These are phyloP conservation scores for Chloroclysta siterata DNA, from an alignment of 2,888 invertebrate species.

Conservation along the genomic window DNA sequence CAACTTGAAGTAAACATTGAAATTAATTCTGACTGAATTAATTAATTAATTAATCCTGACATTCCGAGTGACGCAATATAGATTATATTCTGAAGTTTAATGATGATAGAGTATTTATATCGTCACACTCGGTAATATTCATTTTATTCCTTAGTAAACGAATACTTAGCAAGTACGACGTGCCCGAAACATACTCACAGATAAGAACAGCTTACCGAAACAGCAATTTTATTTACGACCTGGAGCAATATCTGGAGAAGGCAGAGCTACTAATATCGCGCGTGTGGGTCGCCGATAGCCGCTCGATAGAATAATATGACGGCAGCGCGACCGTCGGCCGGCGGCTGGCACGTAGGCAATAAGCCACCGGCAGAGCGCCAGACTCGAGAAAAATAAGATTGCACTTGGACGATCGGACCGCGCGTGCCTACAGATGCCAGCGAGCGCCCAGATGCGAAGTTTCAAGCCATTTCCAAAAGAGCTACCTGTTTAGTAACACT, in stretches of 20 bases:
- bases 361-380: conserved; percentile 78
- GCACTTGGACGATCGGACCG: conserved; percentile 60
- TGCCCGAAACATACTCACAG: conserved; percentile 24
- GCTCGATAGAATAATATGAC: conserved; percentile 84
- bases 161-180: background rate
- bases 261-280: conserved; percentile 80
- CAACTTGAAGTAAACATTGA: too few species aligned
- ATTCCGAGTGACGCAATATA: too few species aligned
- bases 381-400: conserved; percentile 80
- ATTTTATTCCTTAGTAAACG: too few species aligned
- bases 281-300: conserved; percentile 79
- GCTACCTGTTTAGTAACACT: conserved; percentile 3
- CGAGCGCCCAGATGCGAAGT: conserved; percentile 21
- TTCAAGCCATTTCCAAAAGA: conserved; percentile 7
- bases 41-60: too few species aligned
- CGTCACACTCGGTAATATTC: too few species aligned
- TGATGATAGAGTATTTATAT: too few species aligned
- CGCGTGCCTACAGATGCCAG: conserved; percentile 63
- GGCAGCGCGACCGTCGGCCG: conserved; percentile 64
- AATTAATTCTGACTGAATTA: too few species aligned
- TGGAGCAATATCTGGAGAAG: conserved; percentile 77
- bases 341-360: conserved; percentile 82
- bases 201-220: conserved; percentile 54
- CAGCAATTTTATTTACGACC: conserved; percentile 79
- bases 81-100: too few species aligned